Evolutionary conservation across 2,797 vertebrate genomes (phyloP), one percentile per base, ranked within the genome.

Genomic region (Melanotaenia parkinsoni): DNA sequence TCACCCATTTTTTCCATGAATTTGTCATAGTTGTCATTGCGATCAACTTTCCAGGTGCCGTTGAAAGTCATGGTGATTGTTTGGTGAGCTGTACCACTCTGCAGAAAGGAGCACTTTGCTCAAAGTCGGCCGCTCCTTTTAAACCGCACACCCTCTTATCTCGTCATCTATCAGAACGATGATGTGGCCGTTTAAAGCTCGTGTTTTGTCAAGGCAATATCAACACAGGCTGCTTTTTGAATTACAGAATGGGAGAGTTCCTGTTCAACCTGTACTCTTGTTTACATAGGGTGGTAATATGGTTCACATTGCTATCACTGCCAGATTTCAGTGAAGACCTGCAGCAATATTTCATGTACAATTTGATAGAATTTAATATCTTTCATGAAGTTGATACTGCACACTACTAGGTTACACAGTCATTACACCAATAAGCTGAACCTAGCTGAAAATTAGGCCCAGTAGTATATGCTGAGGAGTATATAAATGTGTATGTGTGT

Each of bases 1-100:
- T 96, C 92, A 99, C 98, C 98, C 97, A 99, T 95, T 16, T 91
- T 50, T 73, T 98, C 96, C 98, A 99, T 97, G 88, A 99, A 97
- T 72, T 97, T 97, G 4, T 99, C 98, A 80, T 98, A 99, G 94
- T 99, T 97, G 0, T 98, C 97, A 74, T 6, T 98, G 71, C 86
- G 95, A 28, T 97, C 94, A 3, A 95, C 51, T 89, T 98, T 99
- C 98, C 98, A 99, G 51, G 70, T 88, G 12, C 97, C 97, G 0
- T 97, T 84, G 75, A 96, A 96, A 0, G 96, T 89, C 98, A 99
- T 99, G 92, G 47, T 95, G 80, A 80, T 45, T 3, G 63, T 71
- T 79, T 70, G 30, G 43, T 66, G 72, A 80, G 54, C 40, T 75
- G 74, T 65, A 69, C n/a, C 20, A 76, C 72, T 85, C 70, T 80